These are phyloP conservation scores for Montipora capitata DNA, from an alignment of 92 coral and sea anemone genomes.

Conservation along the genomic window DNA sequence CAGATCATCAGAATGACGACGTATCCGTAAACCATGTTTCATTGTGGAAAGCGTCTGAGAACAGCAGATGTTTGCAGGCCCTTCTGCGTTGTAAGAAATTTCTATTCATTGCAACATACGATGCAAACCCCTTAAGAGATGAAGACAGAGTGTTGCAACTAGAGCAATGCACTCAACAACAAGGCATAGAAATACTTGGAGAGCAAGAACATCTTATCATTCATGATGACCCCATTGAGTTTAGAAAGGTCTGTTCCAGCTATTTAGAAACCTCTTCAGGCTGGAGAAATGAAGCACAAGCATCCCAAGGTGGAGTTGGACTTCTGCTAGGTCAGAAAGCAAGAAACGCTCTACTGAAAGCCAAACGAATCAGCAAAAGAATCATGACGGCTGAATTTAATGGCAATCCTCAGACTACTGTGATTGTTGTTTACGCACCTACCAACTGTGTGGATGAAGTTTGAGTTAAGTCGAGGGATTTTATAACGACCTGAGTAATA, in stretches of 20 bases:
- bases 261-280: neutral
- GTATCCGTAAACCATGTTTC: conserved; percentile 25
- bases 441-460: conserved; percentile 39
- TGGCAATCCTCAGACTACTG: conserved; percentile 40
- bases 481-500: conserved; percentile 24
- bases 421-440: conserved; percentile 37
- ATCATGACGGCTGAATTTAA: conserved; percentile 36
- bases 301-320: conserved; percentile 15
- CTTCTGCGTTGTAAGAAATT: conserved; percentile 40
- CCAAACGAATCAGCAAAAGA: conserved; percentile 27
- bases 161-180: conserved; percentile 39
- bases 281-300: conserved; percentile 3
- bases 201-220: conserved; percentile 26
- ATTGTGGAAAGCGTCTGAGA: conserved; percentile 28
- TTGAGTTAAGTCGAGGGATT: conserved; percentile 24
- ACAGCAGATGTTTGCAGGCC: conserved; percentile 43
- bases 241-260: no score
- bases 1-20: conserved; percentile 36
- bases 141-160: conserved; percentile 13
- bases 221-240: no score
- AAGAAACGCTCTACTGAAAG: conserved; percentile 24
- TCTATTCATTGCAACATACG: conserved; percentile 18
- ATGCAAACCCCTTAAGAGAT: neutral
- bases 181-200: conserved; percentile 34
- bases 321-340: neutral